A percentile compares a stretch with the other conserved stretches of the same genome.
Conservation (phyloP, 2,113 vertebrate genomes). For the Sterrhoptilus dennistouni region DNA sequence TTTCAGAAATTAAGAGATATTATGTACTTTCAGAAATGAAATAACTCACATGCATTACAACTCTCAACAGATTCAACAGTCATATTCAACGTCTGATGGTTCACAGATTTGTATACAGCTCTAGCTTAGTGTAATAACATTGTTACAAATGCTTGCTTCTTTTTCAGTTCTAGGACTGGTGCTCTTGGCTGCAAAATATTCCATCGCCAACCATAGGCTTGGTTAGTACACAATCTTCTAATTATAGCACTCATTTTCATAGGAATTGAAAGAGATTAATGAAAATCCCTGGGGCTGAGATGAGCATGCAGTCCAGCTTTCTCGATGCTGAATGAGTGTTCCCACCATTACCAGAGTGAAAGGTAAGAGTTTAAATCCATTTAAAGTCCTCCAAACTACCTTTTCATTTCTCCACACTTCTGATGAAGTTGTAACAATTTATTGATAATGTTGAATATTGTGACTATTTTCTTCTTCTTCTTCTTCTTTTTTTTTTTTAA, state of each 20-base stretch:
- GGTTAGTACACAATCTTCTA: neutral
- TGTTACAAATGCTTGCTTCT: neutral
- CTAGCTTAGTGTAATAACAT: neutral
- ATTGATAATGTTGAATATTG: neutral
- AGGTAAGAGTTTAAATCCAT: neutral
- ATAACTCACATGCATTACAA: neutral
- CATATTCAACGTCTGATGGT: neutral
- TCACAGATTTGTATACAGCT: neutral
- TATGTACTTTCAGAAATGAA: neutral
- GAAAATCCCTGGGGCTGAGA: neutral
- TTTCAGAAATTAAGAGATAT: neutral
- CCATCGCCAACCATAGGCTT: neutral
- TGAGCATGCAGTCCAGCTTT: neutral
- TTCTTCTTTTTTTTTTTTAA: neutral
- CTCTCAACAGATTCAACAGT: neutral
- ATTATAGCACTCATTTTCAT: neutral
- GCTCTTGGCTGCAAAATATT: neutral
- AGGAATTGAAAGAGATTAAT: neutral
- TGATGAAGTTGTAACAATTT: neutral
- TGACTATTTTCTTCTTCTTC: neutral
- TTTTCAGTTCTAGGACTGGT: neutral
- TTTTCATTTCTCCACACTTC: neutral
- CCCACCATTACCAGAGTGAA: rapidly evolving
- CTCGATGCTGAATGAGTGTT: neutral
- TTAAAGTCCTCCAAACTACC: neutral